These are phyloP conservation scores for Grantiella picta DNA, from an alignment of 2,113 vertebrate genomes.

Conservation along the genomic window DNA sequence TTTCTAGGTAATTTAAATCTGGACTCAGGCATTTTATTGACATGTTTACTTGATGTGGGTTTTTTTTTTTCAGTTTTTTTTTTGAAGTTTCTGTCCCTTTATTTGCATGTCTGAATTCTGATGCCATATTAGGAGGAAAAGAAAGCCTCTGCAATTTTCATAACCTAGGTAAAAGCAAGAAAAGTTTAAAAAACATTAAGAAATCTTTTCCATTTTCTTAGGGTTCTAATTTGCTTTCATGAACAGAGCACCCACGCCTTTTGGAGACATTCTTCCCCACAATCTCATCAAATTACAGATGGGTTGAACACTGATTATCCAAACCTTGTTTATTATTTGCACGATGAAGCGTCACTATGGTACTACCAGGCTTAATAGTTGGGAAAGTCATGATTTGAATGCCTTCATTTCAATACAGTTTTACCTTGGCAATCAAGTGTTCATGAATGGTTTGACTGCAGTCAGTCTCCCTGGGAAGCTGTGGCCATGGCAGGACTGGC, in stretches of 20 bases:
- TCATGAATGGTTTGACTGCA: not conserved
- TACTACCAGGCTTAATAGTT: not conserved
- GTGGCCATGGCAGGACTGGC: not conserved
- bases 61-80: not conserved
- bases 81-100: not conserved
- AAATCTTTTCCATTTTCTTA: not conserved
- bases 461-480: not conserved
- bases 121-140: not conserved
- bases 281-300: not conserved
- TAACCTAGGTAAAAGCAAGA: not conserved
- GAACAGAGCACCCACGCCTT: not conserved
- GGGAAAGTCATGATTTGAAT: not conserved
- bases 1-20: not conserved
- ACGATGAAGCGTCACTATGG: not conserved
- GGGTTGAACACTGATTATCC: not conserved
- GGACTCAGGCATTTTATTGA: not conserved
- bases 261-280: not conserved
- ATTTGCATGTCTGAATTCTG: not conserved
- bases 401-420: not conserved
- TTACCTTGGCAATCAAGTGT: not conserved
- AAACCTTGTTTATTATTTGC: not conserved
- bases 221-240: not conserved
- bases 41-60: not conserved
- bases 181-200: not conserved
- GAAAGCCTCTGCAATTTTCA: not conserved